These are phyloP conservation scores for Callopanchax toddi DNA, from an alignment of 2,113 vertebrate species.

Conservation along the genomic window DNA sequence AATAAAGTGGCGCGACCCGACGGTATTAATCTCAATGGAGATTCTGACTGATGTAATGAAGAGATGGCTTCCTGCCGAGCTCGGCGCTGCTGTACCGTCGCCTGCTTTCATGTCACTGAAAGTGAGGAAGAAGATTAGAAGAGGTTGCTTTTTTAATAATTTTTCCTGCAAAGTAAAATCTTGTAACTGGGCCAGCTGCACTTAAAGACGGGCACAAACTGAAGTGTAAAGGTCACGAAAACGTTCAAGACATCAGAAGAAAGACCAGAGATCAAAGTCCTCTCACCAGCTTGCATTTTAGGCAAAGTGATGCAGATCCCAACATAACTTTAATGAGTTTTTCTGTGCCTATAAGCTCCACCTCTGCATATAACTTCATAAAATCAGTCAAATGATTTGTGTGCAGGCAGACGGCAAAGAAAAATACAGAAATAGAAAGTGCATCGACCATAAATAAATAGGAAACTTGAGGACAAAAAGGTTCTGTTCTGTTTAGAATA, in stretches of 20 bases:
- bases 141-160: background rate
- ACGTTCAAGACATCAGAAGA: constrained; percentile 6
- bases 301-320: background rate
- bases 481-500: too few relatives aligned
- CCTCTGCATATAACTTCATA: too few relatives aligned
- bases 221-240: constrained; percentile 51
- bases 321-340: background rate
- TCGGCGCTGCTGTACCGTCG: background rate
- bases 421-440: too few relatives aligned
- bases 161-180: constrained; percentile 7
- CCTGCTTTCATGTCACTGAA: constrained; percentile 14
- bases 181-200: constrained; percentile 30
- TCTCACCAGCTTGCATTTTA: background rate
- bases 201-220: constrained; percentile 27
- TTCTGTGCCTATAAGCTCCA: background rate
- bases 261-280: background rate
- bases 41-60: constrained; percentile 52
- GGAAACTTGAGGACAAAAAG: too few relatives aligned
- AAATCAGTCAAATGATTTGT: too few relatives aligned
- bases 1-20: constrained; percentile 50
- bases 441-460: too few relatives aligned
- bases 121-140: constrained; percentile 15
- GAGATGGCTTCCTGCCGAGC: constrained; percentile 43
- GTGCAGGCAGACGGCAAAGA: too few relatives aligned
- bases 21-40: constrained; percentile 64